Evolutionary conservation across 2,888 invertebrate genomes (phyloP), one percentile per base, ranked within the genome.

Genomic region (Chymomyza caudatula): DNA sequence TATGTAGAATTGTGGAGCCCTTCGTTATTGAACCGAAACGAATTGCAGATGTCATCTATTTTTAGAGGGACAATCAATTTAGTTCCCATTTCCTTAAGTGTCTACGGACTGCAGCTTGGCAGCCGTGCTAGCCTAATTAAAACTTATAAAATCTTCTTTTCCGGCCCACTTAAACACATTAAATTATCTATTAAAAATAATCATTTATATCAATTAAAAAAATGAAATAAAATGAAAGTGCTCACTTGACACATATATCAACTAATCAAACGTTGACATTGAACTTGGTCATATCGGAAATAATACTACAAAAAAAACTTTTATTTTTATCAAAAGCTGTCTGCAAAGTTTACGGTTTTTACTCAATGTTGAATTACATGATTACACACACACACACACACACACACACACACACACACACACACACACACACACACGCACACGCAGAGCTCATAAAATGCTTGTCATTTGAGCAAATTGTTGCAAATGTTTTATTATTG

Each of bases 401-500:
- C 11, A 6, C 25, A 29, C 29, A 29, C 5, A 29, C 5, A 29
- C 29, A 29, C 5, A 4, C 6, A 37, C 11, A 37, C 0, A 37
- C 29, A 37, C 11, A 6, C 29, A 29, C 5, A 29, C 5, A 29
- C 29, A 29, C 5, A 4, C 6, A 37, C 11, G 11, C 0, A 37
- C 29, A 37, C 11, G 1, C 5, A 5, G 2, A 2, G 29, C 29
- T 37, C 29, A 37, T 37, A 37, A 37, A 37, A 37, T 37, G 29
- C 29, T 37, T 37, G 47, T 47, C 15, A 53, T 22, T 25, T 53
- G 25, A 53, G 53, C 53, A 53, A 22, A 53, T 20, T 53, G n/a
- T 25, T 53, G 17, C 23, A 13, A n/a, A 37, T 37, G 29, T 37
- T 37, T 37, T 37, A 37, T 53, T 23, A 25, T 25, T 25, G 53